These are phyloP conservation scores for Meghimatium bilineatum DNA, from an alignment of 2,888 invertebrate genomes.

Conservation along the genomic window DNA sequence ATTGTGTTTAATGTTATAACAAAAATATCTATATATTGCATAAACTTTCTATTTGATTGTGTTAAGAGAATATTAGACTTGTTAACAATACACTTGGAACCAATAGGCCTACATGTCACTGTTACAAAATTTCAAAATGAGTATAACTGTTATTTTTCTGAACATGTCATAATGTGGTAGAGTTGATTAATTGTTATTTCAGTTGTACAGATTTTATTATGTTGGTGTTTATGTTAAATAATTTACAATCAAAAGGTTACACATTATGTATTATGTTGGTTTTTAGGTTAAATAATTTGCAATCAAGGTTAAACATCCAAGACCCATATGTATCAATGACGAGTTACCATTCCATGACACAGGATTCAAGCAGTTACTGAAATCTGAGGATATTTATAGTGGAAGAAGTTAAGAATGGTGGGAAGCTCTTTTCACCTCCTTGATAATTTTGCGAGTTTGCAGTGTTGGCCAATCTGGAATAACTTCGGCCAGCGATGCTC, in stretches of 20 bases:
- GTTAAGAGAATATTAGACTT: too few species aligned
- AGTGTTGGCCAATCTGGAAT: conserved; percentile 97
- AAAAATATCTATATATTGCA: too few species aligned
- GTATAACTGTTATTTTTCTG: too few species aligned
- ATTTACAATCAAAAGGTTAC: conserved; percentile 24
- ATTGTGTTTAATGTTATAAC: too few species aligned
- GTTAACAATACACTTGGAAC: too few species aligned
- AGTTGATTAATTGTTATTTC: conserved; percentile 1
- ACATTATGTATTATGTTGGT: conserved; percentile 14
- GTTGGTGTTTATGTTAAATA: conserved; percentile 21
- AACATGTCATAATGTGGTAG: not conserved
- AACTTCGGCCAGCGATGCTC: conserved; percentile 82
- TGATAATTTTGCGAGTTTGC: conserved; percentile 65
- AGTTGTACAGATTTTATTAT: not conserved
- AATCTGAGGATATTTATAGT: conserved; percentile 12
- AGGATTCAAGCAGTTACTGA: conserved; percentile 37
- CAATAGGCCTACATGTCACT: too few species aligned
- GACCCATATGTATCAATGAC: conserved; percentile 16
- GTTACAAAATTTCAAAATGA: too few species aligned
- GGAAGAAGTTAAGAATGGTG: conserved; percentile 15
- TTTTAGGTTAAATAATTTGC: conserved; percentile 27
- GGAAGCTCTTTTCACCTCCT: conserved; percentile 64
- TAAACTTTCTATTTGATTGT: too few species aligned
- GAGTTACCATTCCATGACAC: conserved; percentile 16
- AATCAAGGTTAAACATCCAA: conserved; percentile 26